phyloP scores from a whole-genome alignment of 1,140 invertebrate species.

The Anastrepha obliqua region DNA sequence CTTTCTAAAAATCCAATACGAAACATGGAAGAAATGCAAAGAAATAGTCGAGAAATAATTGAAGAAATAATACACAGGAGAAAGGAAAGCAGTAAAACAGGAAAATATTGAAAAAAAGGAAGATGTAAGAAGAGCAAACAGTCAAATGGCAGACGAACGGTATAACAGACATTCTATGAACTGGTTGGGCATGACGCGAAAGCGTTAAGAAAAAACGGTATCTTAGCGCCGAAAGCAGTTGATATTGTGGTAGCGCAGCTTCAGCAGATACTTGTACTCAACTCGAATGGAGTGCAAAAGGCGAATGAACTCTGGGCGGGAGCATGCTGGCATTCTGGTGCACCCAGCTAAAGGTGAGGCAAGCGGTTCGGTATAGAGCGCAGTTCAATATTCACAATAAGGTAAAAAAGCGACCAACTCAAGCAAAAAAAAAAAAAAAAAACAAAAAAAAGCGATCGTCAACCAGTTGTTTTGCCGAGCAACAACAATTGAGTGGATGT shows the following conservation, averaged over 20 bases:
- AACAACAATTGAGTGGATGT: not conserved
- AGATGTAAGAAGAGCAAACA: not conserved
- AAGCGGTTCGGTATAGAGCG: not conserved
- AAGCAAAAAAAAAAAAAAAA: no score
- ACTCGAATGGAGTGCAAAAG: conserved; percentile 71
- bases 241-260: not conserved
- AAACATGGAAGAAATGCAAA: conserved; percentile 2
- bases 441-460: not conserved
- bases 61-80: not conserved
- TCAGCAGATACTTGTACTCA: conserved; percentile 2
- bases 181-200: conserved; percentile 20
- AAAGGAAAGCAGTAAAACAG: not conserved
- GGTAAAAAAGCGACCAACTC: not conserved
- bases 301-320: conserved; percentile 71
- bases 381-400: not conserved
- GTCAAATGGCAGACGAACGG: not conserved
- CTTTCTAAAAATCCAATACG: conserved; percentile 2
- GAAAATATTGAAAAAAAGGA: not conserved
- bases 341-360: conserved; percentile 7
- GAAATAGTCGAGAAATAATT: not conserved
- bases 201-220: conserved; percentile 25
- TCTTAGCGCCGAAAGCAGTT: not conserved
- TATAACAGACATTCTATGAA: not conserved
- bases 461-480: conserved; percentile 8
- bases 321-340: not conserved